Evolutionary conservation across 1,140 invertebrate genomes (phyloP), one percentile per base, ranked within the genome.

Genomic region (Nylanderia fulva): DNA sequence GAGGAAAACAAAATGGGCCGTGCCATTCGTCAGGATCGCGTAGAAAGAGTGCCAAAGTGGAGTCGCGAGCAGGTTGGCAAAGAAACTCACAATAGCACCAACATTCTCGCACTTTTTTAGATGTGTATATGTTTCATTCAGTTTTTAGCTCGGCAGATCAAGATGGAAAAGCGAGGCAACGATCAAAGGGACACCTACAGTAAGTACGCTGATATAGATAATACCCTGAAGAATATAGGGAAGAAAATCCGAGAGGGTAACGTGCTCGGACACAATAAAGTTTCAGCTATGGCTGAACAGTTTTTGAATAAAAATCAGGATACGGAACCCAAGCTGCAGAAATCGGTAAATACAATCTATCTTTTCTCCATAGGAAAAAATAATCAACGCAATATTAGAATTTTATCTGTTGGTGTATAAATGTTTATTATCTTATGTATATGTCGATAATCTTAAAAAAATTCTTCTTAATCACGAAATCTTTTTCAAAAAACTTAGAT

Each of bases 41-140:
- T 97, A 29, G 97, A 98, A 91, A 97, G 97, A 92, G 98, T 98
- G 33, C 98, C 98, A 52, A 98, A 98, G 92, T 98, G 98, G 98
- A 98, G 97, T 94, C 96, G 96, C 89, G 97, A 98, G 92, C 97
- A 97, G 93, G 96, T 96, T 86, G 90, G 94, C 76, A 90, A 85
- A 56, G 58, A 86, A 87, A 88, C 83, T 95, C 76, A 95, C 91
- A 93, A 95, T 84, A 95, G 95, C 86, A 95, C 95, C 72, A 45
- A 56, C 66, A 63, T 64, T 86, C n/a, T 84, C 52, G 33, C 52
- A 84, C 21, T n/a, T 74, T 75, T 88, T 90, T 82, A 89, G 85
- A 85, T 69, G 58, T 93, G 91, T 94, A 89, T 92, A 93, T 92
- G 87, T 88, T 94, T 94, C 85, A 89, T 94, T 86, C 93, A 98